Conservation (phyloP, 2,797 vertebrate genomes). For the Cephalopachus bancanus region DNA sequence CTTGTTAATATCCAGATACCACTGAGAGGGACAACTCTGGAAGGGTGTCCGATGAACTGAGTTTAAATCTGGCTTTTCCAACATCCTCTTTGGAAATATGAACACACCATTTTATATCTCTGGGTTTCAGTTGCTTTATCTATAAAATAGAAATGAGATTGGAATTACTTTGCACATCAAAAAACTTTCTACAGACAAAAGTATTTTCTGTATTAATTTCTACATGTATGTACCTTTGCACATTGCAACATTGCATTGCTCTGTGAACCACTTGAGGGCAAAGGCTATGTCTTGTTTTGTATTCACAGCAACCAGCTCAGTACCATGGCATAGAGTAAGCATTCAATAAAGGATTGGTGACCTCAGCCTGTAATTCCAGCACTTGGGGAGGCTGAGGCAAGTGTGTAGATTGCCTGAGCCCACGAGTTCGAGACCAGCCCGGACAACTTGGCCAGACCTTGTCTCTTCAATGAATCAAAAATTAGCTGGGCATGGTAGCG, state of each 20-base stretch:
- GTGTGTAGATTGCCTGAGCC: too few species aligned
- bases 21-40: background rate
- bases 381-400: too few species aligned
- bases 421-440: too few species aligned
- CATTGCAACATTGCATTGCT: background rate
- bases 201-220: background rate
- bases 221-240: background rate
- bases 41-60: background rate
- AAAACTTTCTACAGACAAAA: background rate
- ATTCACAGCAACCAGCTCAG: background rate
- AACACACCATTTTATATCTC: background rate
- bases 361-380: too few species aligned
- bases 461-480: too few species aligned
- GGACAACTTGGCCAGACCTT: too few species aligned
- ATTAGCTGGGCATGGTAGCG: too few species aligned
- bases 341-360: background rate
- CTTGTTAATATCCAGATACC: conserved; percentile 13
- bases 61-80: background rate
- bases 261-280: background rate
- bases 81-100: background rate
- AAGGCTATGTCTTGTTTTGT: background rate
- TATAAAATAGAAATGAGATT: background rate
- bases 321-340: background rate
- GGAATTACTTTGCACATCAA: conserved; percentile 38
- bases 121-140: background rate